Evolutionary conservation across 2,888 invertebrate species (phyloP), one percentile per base, ranked within the genome.

Genomic region (Congeria kusceri): DNA sequence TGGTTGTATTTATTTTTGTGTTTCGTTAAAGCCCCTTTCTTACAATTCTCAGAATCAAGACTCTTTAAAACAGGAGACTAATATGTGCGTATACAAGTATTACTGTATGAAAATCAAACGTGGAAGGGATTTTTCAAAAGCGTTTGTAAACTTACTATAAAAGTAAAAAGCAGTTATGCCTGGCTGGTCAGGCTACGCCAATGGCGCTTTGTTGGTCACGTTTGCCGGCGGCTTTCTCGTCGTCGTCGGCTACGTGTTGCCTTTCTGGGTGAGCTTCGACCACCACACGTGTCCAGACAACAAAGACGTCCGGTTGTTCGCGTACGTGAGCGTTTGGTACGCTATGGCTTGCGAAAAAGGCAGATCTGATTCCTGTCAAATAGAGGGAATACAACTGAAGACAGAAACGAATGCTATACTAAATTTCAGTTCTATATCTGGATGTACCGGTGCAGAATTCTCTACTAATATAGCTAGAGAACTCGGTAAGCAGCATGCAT

Each of bases 241-340:
- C 53, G 53, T 53, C n/a, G 25, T 53, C 7, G 53, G 23, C 18
- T 53, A 53, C 18, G 53, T 25, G 3, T 25, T 53, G 23, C 53
- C 53, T 20, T 53, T 53, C 53, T 53, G 53, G 53, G 53, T 53
- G 53, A 53, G 9, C 53, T 53, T 5, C 18, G 53, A 53, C 23
- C 25, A 53, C 7, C 5, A 53, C 23, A 20, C 53, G 1, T 53
- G 53, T 25, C 20, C 53, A 7, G 53, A 2, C 13, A 11, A 9
- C 3, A 23, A 23, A 20, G 25, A 20, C 9, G 53, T 53, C 53
- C 20, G 53, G 53, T 39, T 39, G 3, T 39, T 39, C 39, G 53
- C 25, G 20, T 23, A 25, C 9, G 53, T 53, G 20, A 25, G 53
- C 23, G 53, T 53, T 20, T 53, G 53, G 53, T 53, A 53, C 25